Conservation (phyloP, 2,888 invertebrate species). For the Saturnia japonica region DNA sequence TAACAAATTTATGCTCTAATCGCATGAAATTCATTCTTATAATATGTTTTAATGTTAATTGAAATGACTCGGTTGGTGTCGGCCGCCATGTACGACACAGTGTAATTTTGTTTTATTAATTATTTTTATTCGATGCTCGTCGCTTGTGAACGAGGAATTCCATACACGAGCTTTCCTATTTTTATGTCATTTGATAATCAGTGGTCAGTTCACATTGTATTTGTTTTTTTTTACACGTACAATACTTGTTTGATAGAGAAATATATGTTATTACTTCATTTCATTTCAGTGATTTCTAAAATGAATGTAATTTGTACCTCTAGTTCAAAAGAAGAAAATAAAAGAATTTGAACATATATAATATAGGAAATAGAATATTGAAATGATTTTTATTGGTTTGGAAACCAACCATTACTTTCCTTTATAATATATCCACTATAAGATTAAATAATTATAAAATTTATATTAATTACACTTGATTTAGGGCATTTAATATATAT, state of each 20-base stretch:
- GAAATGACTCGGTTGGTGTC: constrained; percentile 70
- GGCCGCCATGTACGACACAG: constrained; percentile 38
- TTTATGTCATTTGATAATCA: constrained; percentile 61
- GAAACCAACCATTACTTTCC: background rate
- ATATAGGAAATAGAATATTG: background rate
- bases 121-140: constrained; percentile 61
- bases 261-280: constrained; percentile 20
- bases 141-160: constrained; percentile 65
- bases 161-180: constrained; percentile 66
- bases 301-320: no score
- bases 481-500: no score
- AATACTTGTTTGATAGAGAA: background rate
- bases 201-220: constrained; percentile 33
- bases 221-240: background rate
- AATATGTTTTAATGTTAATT: constrained; percentile 71
- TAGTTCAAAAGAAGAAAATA: constrained; percentile 27
- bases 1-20: constrained; percentile 55
- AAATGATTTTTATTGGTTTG: background rate
- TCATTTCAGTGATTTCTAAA: no score
- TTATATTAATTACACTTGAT: no score
- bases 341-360: constrained; percentile 18
- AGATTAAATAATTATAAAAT: no score
- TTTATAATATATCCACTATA: background rate
- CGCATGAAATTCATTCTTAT: constrained; percentile 56
- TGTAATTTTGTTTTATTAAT: constrained; percentile 65